A percentile compares a stretch with the other conserved stretches of the same genome.
phyloP scores from a whole-genome alignment of 2,113 vertebrate genomes.

The Paradoxurus hermaphroditus region DNA sequence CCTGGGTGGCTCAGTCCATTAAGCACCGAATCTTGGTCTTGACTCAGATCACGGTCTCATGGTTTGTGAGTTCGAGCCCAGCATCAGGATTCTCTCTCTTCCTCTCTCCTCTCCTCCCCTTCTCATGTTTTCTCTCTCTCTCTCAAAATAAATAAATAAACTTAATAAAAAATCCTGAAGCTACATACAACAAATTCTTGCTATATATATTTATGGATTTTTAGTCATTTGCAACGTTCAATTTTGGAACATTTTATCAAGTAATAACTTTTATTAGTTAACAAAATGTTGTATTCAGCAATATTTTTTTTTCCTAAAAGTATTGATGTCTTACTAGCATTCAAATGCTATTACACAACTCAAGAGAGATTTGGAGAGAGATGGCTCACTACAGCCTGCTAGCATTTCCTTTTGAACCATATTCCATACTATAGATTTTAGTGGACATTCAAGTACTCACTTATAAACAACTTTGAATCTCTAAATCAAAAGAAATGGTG shows the following conservation, averaged over 20 bases:
- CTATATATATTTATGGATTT: background rate
- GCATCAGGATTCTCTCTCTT: no score
- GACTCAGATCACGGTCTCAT: no score
- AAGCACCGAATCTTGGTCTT: no score
- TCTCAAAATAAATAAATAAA: no score
- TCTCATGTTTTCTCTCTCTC: no score
- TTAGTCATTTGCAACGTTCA: background rate
- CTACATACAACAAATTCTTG: background rate
- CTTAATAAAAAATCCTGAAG: background rate
- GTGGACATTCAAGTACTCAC: background rate
- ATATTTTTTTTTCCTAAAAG: background rate
- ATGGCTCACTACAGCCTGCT: accelerated
- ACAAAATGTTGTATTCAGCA: background rate
- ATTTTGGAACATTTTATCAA: background rate
- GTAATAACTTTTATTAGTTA: background rate
- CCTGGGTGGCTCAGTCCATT: no score
- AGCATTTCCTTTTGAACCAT: background rate
- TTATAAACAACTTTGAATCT: background rate
- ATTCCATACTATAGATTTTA: background rate
- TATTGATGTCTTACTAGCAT: background rate
- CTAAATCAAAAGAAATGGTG: background rate
- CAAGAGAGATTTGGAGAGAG: background rate
- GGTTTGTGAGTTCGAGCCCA: no score
- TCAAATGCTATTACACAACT: background rate
- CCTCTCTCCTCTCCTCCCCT: no score